Evolutionary conservation across 2,113 vertebrate genomes (phyloP), one percentile per base, ranked within the genome.

Genomic region (Hiodon tergisus): DNA sequence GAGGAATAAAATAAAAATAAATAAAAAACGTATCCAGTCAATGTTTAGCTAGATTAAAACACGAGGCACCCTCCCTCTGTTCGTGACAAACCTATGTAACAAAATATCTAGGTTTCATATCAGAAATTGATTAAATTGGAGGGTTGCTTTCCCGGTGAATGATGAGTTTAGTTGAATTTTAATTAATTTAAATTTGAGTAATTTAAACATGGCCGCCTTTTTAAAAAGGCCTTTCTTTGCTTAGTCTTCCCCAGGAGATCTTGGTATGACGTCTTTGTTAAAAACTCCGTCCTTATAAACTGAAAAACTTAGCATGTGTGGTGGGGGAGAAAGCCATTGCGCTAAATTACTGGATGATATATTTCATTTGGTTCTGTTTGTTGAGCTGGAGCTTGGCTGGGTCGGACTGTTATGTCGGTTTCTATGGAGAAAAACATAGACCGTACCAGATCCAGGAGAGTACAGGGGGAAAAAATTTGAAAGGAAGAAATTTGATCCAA

Each of bases 361-460:
- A 87, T 88, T 90, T 88, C 88, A 86, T 88, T 81, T 87, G 88
- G 87, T 87, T 91, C 86, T 93, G 89, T 92, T 93, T 92, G 91
- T 93, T 92, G 92, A 93, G 92, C 93, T 92, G 92, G 89, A 91
- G 90, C 86, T 89, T 93, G 92, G 92, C 90, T 86, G 87, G 81
- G 78, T 84, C 89, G 84, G 55, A 72, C 87, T 95, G 94, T 97
- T 96, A 90, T 96, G 94, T 86, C 90, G 85, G 95, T 98, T 96
- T 94, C 94, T 91, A 96, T 97, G 94, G 96, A 91, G 92, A 93
- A 84, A 91, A 90, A 90, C 93, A 95, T 63, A 79, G 11, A 71
- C 84, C 84, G 87, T 83, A 86, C 88, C 92, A 89, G 86, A 85
- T 78, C 79, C 83, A 82, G 86, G 84, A 81, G 85, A 86, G 89